These are phyloP conservation scores for Lymantria dispar DNA, from an alignment of 2,888 invertebrate genomes.

Conservation along the genomic window DNA sequence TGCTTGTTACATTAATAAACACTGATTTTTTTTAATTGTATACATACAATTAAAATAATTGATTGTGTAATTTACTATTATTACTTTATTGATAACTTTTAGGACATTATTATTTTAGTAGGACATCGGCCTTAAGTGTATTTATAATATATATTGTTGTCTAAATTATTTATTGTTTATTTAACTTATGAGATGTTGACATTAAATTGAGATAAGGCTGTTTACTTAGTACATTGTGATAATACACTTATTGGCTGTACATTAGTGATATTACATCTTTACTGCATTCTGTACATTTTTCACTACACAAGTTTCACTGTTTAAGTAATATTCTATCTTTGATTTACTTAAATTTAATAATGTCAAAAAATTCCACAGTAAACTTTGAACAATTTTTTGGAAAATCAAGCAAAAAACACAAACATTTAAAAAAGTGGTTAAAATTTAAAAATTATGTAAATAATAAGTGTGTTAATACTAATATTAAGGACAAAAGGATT, in stretches of 20 bases:
- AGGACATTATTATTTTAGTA: no score
- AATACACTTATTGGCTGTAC: slow-evolving; percentile 29
- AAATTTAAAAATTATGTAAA: slow-evolving; percentile 51
- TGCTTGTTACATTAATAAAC: no score
- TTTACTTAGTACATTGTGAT: slow-evolving; percentile 43
- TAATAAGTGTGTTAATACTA: slow-evolving; percentile 43
- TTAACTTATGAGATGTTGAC: slow-evolving; percentile 57
- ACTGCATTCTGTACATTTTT: slow-evolving; percentile 17
- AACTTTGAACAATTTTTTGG: slow-evolving; percentile 26
- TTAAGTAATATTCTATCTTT: background rate
- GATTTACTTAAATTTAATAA: background rate
- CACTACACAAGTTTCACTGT: background rate
- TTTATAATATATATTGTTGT: slow-evolving; percentile 9
- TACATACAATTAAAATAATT: no score
- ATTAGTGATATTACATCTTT: slow-evolving; percentile 34
- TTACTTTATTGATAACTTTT: no score
- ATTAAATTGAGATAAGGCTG: slow-evolving; percentile 58
- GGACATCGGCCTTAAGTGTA: background rate
- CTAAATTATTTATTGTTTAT: slow-evolving; percentile 39
- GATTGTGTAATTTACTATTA: no score
- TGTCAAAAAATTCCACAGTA: slow-evolving; percentile 11
- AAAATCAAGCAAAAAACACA: slow-evolving; percentile 12
- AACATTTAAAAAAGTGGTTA: slow-evolving; percentile 42
- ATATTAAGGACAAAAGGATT: slow-evolving; percentile 50
- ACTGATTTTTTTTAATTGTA: no score